Conservation (phyloP, 2,797 vertebrate species). For the Alosa sapidissima region DNA sequence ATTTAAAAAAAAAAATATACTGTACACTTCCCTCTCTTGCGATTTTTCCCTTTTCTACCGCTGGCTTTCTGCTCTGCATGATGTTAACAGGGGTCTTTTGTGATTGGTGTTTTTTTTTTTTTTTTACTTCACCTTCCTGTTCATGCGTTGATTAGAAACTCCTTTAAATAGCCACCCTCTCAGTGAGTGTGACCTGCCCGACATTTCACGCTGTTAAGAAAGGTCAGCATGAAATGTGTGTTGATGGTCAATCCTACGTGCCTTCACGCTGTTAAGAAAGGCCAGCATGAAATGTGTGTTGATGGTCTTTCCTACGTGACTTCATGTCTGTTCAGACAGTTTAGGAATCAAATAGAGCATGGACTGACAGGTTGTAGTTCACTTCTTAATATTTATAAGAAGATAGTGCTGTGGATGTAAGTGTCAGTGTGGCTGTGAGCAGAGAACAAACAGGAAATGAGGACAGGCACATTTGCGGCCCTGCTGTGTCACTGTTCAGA, state of each 20-base stretch:
- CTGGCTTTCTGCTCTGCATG: too few relatives aligned
- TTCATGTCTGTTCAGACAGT: background rate
- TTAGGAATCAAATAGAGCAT: background rate
- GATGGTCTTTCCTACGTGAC: background rate
- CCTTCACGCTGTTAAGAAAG: too few relatives aligned
- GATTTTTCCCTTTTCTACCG: too few relatives aligned
- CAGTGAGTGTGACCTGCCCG: background rate
- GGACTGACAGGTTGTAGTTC: background rate
- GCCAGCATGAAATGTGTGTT: background rate
- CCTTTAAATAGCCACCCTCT: background rate
- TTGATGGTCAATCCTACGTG: background rate
- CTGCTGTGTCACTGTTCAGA: background rate
- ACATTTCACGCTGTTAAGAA: background rate
- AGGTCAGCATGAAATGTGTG: background rate
- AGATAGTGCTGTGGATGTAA: background rate
- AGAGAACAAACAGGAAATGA: constrained; percentile 1
- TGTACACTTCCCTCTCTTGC: too few relatives aligned
- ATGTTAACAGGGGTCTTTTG: background rate
- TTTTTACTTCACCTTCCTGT: background rate
- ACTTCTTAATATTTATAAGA: background rate
- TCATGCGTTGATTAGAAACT: background rate
- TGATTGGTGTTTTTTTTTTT: background rate
- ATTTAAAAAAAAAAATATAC: too few relatives aligned
- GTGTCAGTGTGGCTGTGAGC: background rate
- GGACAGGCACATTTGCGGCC: background rate